phyloP scores from a whole-genome alignment of 2,113 vertebrate genomes.

The Symphodus melops region DNA sequence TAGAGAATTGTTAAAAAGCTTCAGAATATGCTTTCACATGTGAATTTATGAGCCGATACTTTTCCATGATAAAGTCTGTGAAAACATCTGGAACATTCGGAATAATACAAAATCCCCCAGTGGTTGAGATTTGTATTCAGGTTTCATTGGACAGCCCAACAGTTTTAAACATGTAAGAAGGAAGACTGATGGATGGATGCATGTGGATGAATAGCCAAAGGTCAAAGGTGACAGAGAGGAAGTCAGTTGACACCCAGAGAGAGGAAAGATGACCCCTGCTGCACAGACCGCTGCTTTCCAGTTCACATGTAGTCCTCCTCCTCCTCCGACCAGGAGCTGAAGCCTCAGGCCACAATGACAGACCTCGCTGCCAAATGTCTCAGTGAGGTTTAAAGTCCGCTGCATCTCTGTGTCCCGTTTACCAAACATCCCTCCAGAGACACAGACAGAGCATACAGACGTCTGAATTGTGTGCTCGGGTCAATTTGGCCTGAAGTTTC shows the following conservation, averaged over 20 bases:
- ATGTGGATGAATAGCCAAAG: not conserved
- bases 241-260: conserved; percentile 65
- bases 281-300: conserved; percentile 25
- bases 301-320: conserved; percentile 59
- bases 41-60: conserved; percentile 21
- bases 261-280: conserved; percentile 23
- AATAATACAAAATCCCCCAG: not conserved
- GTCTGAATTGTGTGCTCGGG: not conserved
- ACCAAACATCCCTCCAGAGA: conserved; percentile 24
- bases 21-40: not conserved
- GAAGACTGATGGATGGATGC: too few relatives aligned
- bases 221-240: conserved; percentile 58
- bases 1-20: not conserved
- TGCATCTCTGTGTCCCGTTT: conserved; percentile 14
- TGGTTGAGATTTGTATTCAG: not conserved
- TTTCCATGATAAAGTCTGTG: conserved; percentile 6
- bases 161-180: too few relatives aligned
- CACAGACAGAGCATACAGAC: not conserved
- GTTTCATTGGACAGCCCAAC: not conserved
- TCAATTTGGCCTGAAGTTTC: not conserved
- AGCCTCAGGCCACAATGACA: conserved; percentile 76
- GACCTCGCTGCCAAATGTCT: conserved; percentile 61
- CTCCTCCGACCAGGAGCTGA: conserved; percentile 57
- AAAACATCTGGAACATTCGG: not conserved
- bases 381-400: conserved; percentile 27